Evolutionary conservation across 1,140 invertebrate genomes (phyloP).

Genomic region (Orussus abietinus): DNA sequence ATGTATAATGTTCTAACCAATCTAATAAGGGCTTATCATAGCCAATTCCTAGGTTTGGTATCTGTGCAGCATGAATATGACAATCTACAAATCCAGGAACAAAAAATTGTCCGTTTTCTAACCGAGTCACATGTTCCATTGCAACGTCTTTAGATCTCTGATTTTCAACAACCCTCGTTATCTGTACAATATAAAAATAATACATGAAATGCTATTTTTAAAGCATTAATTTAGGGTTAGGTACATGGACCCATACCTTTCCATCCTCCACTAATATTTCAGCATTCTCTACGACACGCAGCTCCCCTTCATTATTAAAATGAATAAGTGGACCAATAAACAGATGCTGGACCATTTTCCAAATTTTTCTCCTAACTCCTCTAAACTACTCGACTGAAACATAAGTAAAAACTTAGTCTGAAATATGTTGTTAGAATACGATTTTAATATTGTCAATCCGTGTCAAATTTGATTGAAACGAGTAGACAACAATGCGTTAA

Average conservation of each 20-base stretch:
- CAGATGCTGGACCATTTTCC: conserved; percentile 25
- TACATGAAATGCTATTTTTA: conserved; percentile 15
- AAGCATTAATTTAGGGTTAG: conserved; percentile 12
- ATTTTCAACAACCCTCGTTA: conserved; percentile 22
- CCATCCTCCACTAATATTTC: conserved; percentile 48
- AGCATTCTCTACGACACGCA: conserved; percentile 45
- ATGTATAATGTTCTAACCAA: conserved; percentile 85
- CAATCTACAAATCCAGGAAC: conserved; percentile 86
- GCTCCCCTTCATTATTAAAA: conserved; percentile 23
- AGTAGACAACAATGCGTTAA: no score
- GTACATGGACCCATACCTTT: conserved; percentile 43
- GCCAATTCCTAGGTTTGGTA: conserved; percentile 77
- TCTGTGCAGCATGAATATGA: conserved; percentile 86
- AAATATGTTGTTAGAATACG: not conserved
- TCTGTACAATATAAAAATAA: conserved; percentile 22
- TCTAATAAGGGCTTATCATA: conserved; percentile 74
- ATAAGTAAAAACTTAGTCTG: not conserved
- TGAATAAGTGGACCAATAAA: conserved; percentile 44
- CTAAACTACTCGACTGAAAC: not conserved
- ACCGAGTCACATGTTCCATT: conserved; percentile 34
- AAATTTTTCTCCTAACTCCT: not conserved
- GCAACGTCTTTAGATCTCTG: conserved; percentile 20
- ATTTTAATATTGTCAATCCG: no score
- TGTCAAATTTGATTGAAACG: no score
- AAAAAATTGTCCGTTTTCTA: conserved; percentile 65